Base-by-base conservation (phyloP, 2,888 invertebrate species). In the Drosophila suboccidentalis region DNA sequence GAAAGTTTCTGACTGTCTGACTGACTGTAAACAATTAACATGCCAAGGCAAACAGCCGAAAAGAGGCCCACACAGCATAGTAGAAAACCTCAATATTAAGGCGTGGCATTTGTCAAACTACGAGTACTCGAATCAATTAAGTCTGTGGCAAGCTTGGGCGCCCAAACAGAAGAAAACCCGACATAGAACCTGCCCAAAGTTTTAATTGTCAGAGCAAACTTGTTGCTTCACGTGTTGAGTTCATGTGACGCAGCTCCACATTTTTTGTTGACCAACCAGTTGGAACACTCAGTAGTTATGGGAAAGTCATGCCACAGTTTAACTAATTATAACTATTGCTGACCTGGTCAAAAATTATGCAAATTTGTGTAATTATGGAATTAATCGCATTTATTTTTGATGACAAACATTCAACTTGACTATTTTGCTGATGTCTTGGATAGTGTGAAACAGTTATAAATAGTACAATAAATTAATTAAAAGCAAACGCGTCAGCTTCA, bases 1-100 rank as follows among this genome's bases (percentile, higher is more conserved):
- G 86, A 87, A 87, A 87, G 86, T 87, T 87, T 80, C 74, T 75
- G 75, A 55, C 61, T 68, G 65, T 80, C 74, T 75, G 75, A 29
- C 26, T 29, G 26, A 29, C 8, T 29, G 29, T n/a, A 41, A 75
- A 71, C 76, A 85, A 86, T 84, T 86, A 86, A 80, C 84, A 78
- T 80, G 84, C 78, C 78, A 61, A 65, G 70, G 41, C 67, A 68
- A 67, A 64, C 64, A 58, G 58, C 58, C 53, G 47, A 22, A 58
- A 68, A 70, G 50, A 43, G 47, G 69, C 60, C 49, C 69, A 68
- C 19, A 34, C 22, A 26, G 54, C 75, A 26, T 26, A 1, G 55
- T 58, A 67, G 54, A 64, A 61, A 43, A 59, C 65, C 65, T 65
- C 59, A 73, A 66, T 73, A 49, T 47, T 17, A 38, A 50, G 55